Evolutionary conservation across 2,113 vertebrate genomes (phyloP), one percentile per base, ranked within the genome.

Genomic region (Entomyzon cyanotis): DNA sequence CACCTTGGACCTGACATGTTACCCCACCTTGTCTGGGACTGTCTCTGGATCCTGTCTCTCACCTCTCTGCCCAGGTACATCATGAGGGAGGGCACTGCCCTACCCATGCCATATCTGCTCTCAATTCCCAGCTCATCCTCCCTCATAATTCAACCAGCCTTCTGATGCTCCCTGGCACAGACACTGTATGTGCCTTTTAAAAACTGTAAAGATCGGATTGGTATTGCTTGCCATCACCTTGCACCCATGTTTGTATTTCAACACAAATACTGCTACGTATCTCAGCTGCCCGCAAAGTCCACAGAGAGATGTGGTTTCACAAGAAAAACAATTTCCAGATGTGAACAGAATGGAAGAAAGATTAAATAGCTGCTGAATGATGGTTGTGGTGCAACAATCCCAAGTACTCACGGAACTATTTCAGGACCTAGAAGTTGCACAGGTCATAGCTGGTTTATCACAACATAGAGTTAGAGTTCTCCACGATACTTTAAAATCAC

Each of bases 21-120:
- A 59, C 4, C 7, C 60, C 16, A 25, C 9, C 18, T 42, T 52
- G 13, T 35, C 33, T 55, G 5, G 15, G 41, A 27, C 23, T 52
- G 12, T 5, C 0, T 0, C 1, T 2, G 1, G 27, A 52, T 37
- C 10, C 18, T 52, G 12, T 35, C 14, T 52, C 41, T n/a, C 31
- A 63, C 2, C 28, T 27, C 30, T 28, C 22, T 50, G 28, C 17
- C 28, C 28, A 71, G 31, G 55, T 24, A 42, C 9, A 28, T 28
- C 31, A 25, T 2, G 5, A 49, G 16, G 21, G 28, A 67, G 1
- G 8, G 15, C 21, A 30, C 14, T 74, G 41, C 30, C 35, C 41
- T 69, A 23, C 17, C 9, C 2, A 5, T 55, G 42, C 22, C 35
- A n/a, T 13, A 42, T 5, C 8, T 31, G 2, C 5, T 56, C 23